phyloP scores from a whole-genome alignment of 1,140 invertebrate species.

The Diorhabda carinulata region DNA sequence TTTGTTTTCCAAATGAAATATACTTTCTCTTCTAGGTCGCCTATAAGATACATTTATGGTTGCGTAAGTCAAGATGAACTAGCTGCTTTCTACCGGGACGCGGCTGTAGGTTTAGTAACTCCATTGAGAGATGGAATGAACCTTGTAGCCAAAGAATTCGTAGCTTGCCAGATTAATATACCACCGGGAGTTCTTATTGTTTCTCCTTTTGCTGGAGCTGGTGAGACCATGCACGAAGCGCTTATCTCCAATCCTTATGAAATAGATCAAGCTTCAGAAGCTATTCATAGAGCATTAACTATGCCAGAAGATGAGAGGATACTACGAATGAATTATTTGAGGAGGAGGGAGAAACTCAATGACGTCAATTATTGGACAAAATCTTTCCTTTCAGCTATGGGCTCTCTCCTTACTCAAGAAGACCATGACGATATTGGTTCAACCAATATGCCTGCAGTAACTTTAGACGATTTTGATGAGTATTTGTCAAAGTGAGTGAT shows the following conservation, averaged over 20 bases:
- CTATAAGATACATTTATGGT: slow-evolving; percentile 81
- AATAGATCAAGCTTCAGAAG: slow-evolving; percentile 79
- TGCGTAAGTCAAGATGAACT: slow-evolving; percentile 81
- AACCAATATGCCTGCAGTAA: slow-evolving; percentile 78
- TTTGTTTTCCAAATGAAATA: too few relatives aligned
- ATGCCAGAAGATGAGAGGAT: slow-evolving; percentile 88
- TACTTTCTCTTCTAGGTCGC: slow-evolving; percentile 74
- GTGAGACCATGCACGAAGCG: slow-evolving; percentile 84
- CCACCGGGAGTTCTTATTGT: slow-evolving; percentile 84
- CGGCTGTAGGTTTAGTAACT: slow-evolving; percentile 80
- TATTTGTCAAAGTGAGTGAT: slow-evolving; percentile 71
- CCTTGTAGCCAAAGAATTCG: slow-evolving; percentile 89
- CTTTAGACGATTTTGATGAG: slow-evolving; percentile 83
- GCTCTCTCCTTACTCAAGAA: slow-evolving; percentile 62
- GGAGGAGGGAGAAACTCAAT: slow-evolving; percentile 73
- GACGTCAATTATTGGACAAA: slow-evolving; percentile 89
- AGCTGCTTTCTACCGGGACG: slow-evolving; percentile 76
- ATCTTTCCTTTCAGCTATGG: slow-evolving; percentile 81
- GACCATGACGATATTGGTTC: slow-evolving; percentile 75
- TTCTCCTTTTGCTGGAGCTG: slow-evolving; percentile 85
- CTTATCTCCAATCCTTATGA: slow-evolving; percentile 89
- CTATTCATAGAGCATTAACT: slow-evolving; percentile 76
- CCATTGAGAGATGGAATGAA: slow-evolving; percentile 90
- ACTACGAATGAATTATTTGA: slow-evolving; percentile 79
- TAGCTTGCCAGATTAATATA: slow-evolving; percentile 84